Percentiles rank a stretch among this genome's conserved stretches.
These are phyloP conservation scores for Electrona antarctica DNA, from an alignment of 2,113 vertebrate genomes.

Conservation along the genomic window DNA sequence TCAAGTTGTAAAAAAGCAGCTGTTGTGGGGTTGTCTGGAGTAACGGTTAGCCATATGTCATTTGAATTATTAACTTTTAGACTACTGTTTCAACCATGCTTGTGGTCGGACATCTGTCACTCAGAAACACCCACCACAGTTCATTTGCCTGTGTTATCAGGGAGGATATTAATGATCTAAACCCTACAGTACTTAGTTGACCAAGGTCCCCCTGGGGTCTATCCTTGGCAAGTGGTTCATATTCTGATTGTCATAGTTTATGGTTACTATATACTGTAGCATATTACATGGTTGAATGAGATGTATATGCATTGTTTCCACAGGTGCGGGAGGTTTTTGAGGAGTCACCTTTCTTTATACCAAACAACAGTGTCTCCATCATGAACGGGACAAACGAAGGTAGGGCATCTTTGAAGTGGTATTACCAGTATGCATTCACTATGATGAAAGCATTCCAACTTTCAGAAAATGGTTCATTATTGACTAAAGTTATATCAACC, in stretches of 20 bases:
- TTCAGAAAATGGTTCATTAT: not conserved
- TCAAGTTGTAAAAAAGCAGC: slow-evolving; percentile 74
- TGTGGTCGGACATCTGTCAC: slow-evolving; percentile 67
- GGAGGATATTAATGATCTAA: not conserved
- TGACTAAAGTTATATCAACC: slow-evolving; percentile 30
- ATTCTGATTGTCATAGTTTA: not conserved
- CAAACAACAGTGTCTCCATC: slow-evolving; percentile 89
- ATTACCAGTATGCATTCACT: not conserved
- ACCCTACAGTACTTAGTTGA: not conserved
- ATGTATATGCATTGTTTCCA: slow-evolving; percentile 19
- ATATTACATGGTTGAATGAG: not conserved
- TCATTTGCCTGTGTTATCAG: slow-evolving; percentile 18
- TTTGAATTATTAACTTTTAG: slow-evolving; percentile 71
- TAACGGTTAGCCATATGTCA: slow-evolving; percentile 60
- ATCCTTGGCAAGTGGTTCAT: too few relatives aligned
- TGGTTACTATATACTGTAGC: not conserved
- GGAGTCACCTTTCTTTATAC: slow-evolving; percentile 93
- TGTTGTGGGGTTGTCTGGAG: slow-evolving; percentile 78
- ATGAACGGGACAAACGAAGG: slow-evolving; percentile 96
- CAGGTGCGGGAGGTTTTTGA: slow-evolving; percentile 90
- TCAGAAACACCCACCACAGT: slow-evolving; percentile 46
- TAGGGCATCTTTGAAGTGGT: slow-evolving; percentile 44
- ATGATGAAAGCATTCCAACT: not conserved
- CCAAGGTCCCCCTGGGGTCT: not conserved
- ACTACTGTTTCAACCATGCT: slow-evolving; percentile 69